Conservation (phyloP, 2,797 vertebrate genomes). For the Molossus molossus region DNA sequence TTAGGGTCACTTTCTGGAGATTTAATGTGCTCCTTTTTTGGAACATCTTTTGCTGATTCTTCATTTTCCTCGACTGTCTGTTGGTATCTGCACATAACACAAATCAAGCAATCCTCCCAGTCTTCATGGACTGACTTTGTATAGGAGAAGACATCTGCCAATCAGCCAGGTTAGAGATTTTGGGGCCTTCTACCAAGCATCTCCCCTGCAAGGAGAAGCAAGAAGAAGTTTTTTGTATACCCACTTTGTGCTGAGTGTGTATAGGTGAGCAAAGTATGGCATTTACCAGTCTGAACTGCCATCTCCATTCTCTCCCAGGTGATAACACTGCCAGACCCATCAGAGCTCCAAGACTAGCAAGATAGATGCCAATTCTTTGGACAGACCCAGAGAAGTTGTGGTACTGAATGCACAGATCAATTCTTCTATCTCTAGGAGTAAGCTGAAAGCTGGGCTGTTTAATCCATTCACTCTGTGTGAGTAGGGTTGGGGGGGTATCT, state of each 20-base stretch:
- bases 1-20: background rate
- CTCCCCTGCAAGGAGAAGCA: background rate
- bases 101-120: background rate
- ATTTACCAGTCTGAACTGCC: background rate
- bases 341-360: background rate
- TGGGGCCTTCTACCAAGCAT: background rate
- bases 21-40: background rate
- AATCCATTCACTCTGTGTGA: background rate
- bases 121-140: background rate
- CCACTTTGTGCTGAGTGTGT: background rate
- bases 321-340: background rate
- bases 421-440: background rate
- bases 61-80: background rate
- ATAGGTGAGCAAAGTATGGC: background rate
- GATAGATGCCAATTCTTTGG: conserved; percentile 3
- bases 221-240: background rate
- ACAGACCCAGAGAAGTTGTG: background rate
- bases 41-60: conserved; percentile 14
- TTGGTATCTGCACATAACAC: background rate
- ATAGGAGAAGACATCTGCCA: background rate
- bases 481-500: background rate
- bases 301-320: background rate
- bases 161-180: background rate
- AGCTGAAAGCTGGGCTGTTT: background rate
- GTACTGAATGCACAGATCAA: background rate